These are phyloP conservation scores for Gopherus evgoodei DNA, from an alignment of 2,113 vertebrate genomes.

Conservation along the genomic window DNA sequence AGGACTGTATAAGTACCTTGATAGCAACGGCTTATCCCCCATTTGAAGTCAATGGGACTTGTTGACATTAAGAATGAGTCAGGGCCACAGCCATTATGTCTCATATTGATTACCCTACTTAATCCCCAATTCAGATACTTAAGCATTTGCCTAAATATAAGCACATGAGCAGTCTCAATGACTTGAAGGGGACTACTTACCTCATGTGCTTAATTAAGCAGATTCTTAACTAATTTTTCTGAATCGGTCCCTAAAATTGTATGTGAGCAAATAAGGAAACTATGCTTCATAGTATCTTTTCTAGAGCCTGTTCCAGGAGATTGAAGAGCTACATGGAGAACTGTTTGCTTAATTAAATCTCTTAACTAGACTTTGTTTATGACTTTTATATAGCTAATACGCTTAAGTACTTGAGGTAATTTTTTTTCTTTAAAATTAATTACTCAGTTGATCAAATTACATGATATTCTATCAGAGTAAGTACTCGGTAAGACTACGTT, in stretches of 20 bases:
- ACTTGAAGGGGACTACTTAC: not conserved
- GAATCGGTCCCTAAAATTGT: not conserved
- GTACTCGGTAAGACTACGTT: not conserved
- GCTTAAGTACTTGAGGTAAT: slow-evolving; percentile 33
- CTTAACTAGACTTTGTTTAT: slow-evolving; percentile 32
- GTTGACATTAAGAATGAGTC: not conserved
- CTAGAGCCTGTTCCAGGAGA: not conserved
- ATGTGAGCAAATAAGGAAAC: not conserved
- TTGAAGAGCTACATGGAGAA: not conserved
- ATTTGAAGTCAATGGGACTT: not conserved
- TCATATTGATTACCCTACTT: not conserved
- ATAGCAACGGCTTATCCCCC: not conserved
- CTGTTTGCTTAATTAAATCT: not conserved
- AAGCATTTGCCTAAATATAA: slow-evolving; percentile 2
- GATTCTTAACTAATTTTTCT: not conserved
- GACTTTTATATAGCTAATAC: slow-evolving; percentile 54
- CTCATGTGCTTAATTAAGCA: not conserved
- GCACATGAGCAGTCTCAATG: not conserved
- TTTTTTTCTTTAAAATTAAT: slow-evolving; percentile 66
- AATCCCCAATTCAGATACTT: not conserved
- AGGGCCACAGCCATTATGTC: not conserved
- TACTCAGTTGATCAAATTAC: slow-evolving; percentile 63
- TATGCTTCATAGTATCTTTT: not conserved
- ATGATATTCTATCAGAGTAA: slow-evolving; percentile 28
- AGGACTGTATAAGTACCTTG: not conserved